phyloP scores from a whole-genome alignment of 35 echinoderm and acorn worm genomes.

The Hemicentrotus pulcherrimus region DNA sequence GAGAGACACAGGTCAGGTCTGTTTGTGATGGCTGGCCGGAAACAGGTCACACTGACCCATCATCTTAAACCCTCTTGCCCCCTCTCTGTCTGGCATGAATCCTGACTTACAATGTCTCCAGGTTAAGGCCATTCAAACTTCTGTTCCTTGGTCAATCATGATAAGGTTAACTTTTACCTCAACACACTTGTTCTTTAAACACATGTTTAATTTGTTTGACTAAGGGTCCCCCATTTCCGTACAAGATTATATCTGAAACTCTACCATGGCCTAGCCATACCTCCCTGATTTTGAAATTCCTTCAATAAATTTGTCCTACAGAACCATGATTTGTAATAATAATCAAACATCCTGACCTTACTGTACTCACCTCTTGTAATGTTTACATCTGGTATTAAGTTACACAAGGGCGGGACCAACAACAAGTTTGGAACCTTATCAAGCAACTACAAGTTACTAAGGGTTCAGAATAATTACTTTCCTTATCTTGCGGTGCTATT shows the following conservation, averaged over 20 bases:
- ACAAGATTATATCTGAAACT: no score
- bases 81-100: neutral
- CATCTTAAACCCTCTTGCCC: neutral
- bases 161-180: no score
- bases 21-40: neutral
- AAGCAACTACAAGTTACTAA: neutral
- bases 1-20: neutral
- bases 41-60: neutral
- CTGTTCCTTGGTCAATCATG: neutral
- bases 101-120: neutral
- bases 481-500: neutral
- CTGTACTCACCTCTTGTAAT: neutral
- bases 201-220: no score
- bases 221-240: no score
- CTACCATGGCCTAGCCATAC: no score
- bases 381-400: neutral
- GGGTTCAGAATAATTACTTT: neutral
- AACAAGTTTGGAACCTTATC: neutral
- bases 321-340: no score
- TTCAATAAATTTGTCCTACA: no score
- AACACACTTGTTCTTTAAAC: no score
- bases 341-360: no score
- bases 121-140: neutral
- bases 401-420: neutral
- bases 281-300: no score